Evolutionary conservation across 2,888 invertebrate species (phyloP), one percentile per base, ranked within the genome.

Genomic region (Tipula lateralis): DNA sequence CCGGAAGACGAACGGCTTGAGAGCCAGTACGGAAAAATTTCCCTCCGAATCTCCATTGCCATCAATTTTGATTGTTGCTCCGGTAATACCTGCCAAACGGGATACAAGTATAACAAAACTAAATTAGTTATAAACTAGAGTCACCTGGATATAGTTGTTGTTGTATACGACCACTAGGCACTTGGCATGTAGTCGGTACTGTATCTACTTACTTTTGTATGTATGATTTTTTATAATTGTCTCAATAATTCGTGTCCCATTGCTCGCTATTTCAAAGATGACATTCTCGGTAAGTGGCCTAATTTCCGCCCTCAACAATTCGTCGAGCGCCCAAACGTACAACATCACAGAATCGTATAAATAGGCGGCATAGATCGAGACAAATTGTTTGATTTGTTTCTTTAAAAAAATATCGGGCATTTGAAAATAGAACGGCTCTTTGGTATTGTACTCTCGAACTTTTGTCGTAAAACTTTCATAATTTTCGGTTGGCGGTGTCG

Each of bases 31-130:
- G 0, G 99, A 97, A 91, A 97, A 99, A 90, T 99, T 99, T 7
- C 98, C 99, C 89, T 98, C 97, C 0, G 98, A 98, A 90, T 99
- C 98, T 1, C 98, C 99, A 87, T 95, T 94, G 87, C 94, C 92
- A 91, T 99, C 98, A 87, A 99, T 92, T 87, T 96, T 95, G 88
- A 99, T 97, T 86, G 95, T 95, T 88, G 97, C 95, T 19, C 99
- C 99, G 84, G 97, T 96, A 87, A 99, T 94, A 93, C 99, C 98
- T 98, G 88, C 0, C 87, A 83, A 36, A 13, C 29, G 32, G 66
- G 19, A 50, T 32, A 85, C 16, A 66, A 66, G 2, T 66, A 2
- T 66, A 24, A 24, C n/a, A 29, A 85, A 66, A 66, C 66, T 66
- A 66, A 66, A 66, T 66, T 66, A 87, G 85, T 85, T 86, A 86